Evolutionary conservation across 2,888 invertebrate species (phyloP).

Genomic region (Antitype chi): DNA sequence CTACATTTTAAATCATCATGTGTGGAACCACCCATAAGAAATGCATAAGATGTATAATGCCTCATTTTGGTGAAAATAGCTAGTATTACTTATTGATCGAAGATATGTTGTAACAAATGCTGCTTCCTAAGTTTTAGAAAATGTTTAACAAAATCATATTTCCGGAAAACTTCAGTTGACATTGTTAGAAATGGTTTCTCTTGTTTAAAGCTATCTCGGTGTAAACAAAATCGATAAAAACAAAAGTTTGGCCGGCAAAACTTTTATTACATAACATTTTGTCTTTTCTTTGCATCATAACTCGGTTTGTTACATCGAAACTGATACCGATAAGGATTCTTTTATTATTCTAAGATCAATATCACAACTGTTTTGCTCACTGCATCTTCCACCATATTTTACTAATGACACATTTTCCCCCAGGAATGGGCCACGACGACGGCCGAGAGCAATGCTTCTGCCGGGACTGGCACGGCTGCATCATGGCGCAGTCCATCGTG

Average conservation of each 20-base stretch:
- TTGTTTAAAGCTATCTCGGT: conserved; percentile 8
- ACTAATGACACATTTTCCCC: background rate
- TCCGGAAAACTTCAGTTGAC: conserved; percentile 14
- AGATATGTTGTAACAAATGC: background rate
- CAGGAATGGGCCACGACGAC: conserved; percentile 96
- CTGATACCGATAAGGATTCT: background rate
- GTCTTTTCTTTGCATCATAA: background rate
- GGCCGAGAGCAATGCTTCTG: conserved; percentile 96
- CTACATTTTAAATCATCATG: background rate
- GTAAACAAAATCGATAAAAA: background rate
- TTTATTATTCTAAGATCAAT: too few species aligned
- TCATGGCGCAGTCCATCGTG: conserved; percentile 98
- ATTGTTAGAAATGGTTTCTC: conserved; percentile 23
- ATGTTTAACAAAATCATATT: conserved; percentile 12
- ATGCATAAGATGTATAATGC: too few species aligned
- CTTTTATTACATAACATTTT: conserved; percentile 13
- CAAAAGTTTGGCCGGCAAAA: conserved; percentile 12
- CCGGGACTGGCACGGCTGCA: conserved; percentile 98
- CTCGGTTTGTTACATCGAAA: background rate
- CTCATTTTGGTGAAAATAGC: background rate
- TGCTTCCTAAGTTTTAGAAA: background rate
- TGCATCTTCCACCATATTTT: background rate
- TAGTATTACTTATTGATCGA: too few species aligned
- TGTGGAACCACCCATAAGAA: background rate
- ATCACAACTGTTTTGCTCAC: background rate